These are phyloP conservation scores for Turritopsis rubra DNA, from an alignment of 30 jellyfish, hydroid and myxozoan genomes.

Conservation along the genomic window DNA sequence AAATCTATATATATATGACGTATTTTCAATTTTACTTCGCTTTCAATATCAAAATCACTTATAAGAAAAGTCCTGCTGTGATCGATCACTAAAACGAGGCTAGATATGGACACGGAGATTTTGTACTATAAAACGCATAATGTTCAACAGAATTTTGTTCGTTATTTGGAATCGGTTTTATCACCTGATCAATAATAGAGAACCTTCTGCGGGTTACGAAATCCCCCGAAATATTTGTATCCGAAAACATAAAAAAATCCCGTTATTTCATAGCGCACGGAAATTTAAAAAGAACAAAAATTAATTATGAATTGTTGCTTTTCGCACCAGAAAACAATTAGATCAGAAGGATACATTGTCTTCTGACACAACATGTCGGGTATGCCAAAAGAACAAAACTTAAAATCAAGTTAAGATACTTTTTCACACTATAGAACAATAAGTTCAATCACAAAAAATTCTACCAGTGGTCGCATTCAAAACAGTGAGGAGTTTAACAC, in stretches of 20 bases:
- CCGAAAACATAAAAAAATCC: neutral
- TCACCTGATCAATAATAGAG: too few relatives aligned
- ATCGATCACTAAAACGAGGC: too few relatives aligned
- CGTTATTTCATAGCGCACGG: neutral
- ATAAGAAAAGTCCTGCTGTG: too few relatives aligned
- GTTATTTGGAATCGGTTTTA: too few relatives aligned
- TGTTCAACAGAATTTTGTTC: too few relatives aligned
- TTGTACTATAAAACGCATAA: too few relatives aligned
- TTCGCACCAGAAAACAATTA: conserved; percentile 1
- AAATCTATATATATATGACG: too few relatives aligned
- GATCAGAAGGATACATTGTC: neutral
- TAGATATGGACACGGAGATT: too few relatives aligned
- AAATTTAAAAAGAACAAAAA: conserved; percentile 8
- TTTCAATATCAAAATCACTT: too few relatives aligned
- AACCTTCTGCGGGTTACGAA: too few relatives aligned
- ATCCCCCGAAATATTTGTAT: too few relatives aligned
- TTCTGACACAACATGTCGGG: neutral
- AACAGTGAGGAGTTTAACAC: neutral
- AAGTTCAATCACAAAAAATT: neutral
- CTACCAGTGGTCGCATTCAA: neutral
- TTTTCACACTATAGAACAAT: neutral
- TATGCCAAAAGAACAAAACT: neutral
- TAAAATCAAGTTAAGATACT: neutral
- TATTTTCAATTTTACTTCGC: too few relatives aligned
- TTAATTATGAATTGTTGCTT: neutral